A percentile compares a stretch with the other conserved stretches of the same genome.
Conservation (phyloP, 2,113 vertebrate genomes). For the Gulo gulo region DNA sequence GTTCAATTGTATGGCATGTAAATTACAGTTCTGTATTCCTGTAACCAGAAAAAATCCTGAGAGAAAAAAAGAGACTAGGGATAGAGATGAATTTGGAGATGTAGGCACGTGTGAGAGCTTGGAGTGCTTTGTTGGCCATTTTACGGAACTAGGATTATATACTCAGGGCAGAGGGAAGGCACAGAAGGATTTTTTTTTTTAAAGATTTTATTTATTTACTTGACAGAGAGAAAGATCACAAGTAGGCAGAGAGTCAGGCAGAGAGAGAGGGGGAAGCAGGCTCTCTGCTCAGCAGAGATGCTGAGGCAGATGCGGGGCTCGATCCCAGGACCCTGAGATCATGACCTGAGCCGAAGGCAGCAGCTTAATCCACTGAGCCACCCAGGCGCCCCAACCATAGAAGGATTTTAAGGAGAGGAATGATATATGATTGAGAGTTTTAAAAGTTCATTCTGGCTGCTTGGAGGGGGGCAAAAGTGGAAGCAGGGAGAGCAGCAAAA, state of each 20-base stretch:
- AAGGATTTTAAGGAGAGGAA: neutral
- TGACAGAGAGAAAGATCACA: too few species aligned
- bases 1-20: neutral
- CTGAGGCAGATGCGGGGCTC: too few species aligned
- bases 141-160: neutral
- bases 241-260: too few species aligned
- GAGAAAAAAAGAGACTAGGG: neutral
- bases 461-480: neutral
- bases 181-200: neutral
- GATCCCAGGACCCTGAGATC: too few species aligned
- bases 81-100: neutral
- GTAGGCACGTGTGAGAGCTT: neutral
- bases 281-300: too few species aligned
- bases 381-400: too few species aligned
- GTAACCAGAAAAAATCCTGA: neutral
- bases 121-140: neutral
- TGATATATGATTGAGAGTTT: neutral
- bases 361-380: too few species aligned
- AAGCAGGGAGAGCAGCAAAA: neutral
- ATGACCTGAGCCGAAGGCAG: too few species aligned
- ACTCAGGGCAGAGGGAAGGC: neutral
- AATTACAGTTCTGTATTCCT: neutral
- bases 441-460: neutral
- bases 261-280: too few species aligned
- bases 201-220: too few species aligned